Percentiles rank a stretch among this genome's conserved stretches.
Conservation (phyloP, 2,113 vertebrate species). For the Manacus vitellinus region DNA sequence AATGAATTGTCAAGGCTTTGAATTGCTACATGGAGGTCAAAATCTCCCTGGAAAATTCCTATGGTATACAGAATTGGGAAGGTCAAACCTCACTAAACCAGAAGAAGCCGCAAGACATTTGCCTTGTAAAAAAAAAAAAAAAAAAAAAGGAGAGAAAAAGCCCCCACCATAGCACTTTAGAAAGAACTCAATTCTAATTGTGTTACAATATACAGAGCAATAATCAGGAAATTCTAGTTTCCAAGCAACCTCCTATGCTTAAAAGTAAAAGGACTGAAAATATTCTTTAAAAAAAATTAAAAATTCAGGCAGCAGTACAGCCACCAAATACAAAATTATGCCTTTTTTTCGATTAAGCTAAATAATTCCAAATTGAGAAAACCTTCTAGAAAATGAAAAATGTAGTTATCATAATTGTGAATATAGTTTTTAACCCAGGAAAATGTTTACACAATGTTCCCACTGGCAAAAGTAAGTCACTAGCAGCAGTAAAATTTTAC, state of each 20-base stretch:
- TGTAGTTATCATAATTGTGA: neutral
- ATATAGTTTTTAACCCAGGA: neutral
- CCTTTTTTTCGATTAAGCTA: neutral
- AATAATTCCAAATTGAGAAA: neutral
- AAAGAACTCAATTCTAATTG: neutral
- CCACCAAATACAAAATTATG: neutral
- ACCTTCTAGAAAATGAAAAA: neutral
- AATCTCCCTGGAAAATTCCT: neutral
- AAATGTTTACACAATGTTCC: neutral
- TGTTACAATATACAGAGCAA: neutral
- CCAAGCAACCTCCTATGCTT: conserved; percentile 15
- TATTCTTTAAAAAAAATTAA: neutral
- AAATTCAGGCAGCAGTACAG: neutral
- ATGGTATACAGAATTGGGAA: neutral
- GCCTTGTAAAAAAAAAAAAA: neutral
- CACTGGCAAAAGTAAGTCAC: neutral
- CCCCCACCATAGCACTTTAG: neutral
- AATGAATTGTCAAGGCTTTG: neutral
- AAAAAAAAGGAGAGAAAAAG: neutral
- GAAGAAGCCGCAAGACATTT: neutral
- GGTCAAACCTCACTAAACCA: neutral
- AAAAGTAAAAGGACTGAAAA: neutral
- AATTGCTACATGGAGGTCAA: neutral
- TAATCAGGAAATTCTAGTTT: conserved; percentile 23
- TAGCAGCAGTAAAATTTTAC: neutral